Base-by-base conservation (phyloP, 1,140 invertebrate species). In the Lucilia sericata region DNA sequence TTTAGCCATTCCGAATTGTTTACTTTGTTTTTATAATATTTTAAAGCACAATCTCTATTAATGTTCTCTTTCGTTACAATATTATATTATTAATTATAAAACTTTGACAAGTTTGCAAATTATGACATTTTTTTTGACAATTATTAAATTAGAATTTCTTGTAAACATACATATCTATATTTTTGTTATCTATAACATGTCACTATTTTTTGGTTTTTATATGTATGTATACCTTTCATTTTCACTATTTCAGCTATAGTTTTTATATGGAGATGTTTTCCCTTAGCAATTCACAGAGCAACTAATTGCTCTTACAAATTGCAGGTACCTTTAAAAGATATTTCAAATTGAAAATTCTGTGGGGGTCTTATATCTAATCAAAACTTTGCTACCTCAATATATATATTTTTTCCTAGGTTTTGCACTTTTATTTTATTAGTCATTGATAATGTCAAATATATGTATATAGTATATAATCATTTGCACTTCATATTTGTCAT, bases 391-490 rank as follows among this genome's bases (percentile, higher is more conserved):
- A 60, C 25, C 25, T 30, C 25, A 30, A 30, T 30, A 30, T 30
- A 42, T 60, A 17, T 30, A 7, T 17, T n/a, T 60, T 17, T 60
- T 60, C 25, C 25, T 30, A 30, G 25, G 25, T 60, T 17, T 7
- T n/a, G n/a, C n/a, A 10, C 13, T 17, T 60, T 60, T 60, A 10
- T 60, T n/a, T 60, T 60, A 5, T 14, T 17, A n/a, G 2, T 60
- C 55, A 60, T n/a, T n/a, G 55, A 60, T 60, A 60, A 17, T 60
- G 55, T 60, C 55, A 60, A 60, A 60, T n/a, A 60, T n/a, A 60
- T 14, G n/a, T 2, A 60, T 60, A n/a, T 17, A 60, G n/a, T n/a
- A n/a, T n/a, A n/a, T n/a, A 30, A 3, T 30, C 25, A 30, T 30
- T 30, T 30, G 25, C 25, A 30, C 25, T 30, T 30, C 25, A 30